Base-by-base conservation (phyloP, 2,888 invertebrate genomes). In the Dromius quadrimaculatus region DNA sequence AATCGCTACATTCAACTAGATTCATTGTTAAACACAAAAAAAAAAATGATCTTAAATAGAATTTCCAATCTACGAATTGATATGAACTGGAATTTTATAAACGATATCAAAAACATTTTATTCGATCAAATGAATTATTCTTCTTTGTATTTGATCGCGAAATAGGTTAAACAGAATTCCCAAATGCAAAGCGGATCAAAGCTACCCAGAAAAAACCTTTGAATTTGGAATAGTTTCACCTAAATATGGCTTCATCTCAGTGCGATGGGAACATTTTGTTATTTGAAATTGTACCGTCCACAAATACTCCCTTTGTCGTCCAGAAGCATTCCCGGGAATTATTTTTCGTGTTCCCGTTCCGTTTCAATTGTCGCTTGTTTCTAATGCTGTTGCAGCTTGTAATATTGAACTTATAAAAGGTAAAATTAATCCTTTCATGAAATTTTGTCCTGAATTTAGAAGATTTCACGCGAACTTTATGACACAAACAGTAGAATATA, bases 291-390 rank as follows among this genome's bases (percentile, higher is more conserved):
- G 47, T 47, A 47, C 23, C 22, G 22, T n/a, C 4, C n/a, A 11
- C 11, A 23, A 47, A n/a, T 3, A 3, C 22, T 19, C 19, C 47
- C n/a, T 47, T 47, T 47, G 47, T 47, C 23, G 22, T 5, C 2
- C 36, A 23, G 11, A 47, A 47, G 23, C 4, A 22, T 22, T 47
- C 47, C 23, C 11, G 6, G 22, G 47, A 22, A 47, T 47, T 47
- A 47, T 47, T 47, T 47, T 47, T 47, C 23, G 22, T 47, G 47
- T 47, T 47, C 22, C n/a, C 47, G 47, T 47, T 47, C 23, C 22
- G 22, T 47, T 47, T n/a, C 23, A 3, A 47, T 47, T 47, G 47
- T 47, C 20, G 23, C 47, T 47, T 8, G 8, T 22, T 36, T 36
- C 36, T n/a, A 8, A 11, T 36, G n/a, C 36, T 47, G 22, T 47